Conservation (phyloP, 2,888 invertebrate species). For the Thalpophila matura region DNA sequence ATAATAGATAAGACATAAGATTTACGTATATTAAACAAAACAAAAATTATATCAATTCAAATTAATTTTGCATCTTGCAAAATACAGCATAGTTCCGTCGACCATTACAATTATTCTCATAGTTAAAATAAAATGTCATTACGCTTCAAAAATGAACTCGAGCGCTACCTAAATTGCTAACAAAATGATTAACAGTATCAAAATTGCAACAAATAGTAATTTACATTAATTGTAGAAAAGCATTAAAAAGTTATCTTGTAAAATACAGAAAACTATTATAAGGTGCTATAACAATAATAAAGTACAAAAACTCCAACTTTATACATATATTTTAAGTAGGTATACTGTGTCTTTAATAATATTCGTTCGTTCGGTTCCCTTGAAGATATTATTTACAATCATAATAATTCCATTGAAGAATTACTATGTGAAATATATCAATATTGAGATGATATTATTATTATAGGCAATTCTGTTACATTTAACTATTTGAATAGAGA, state of each 20-base stretch:
- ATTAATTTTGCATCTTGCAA: background rate
- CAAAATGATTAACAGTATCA: slow-evolving; percentile 18
- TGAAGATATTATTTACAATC: slow-evolving; percentile 63
- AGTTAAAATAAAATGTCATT: too few relatives aligned
- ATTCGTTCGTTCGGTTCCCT: slow-evolving; percentile 63
- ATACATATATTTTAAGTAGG: slow-evolving; percentile 50
- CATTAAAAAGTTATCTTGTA: slow-evolving; percentile 20
- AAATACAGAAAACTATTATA: slow-evolving; percentile 28
- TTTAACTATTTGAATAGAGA: background rate
- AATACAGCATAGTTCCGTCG: background rate
- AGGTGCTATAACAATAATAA: slow-evolving; percentile 39
- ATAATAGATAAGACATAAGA: slow-evolving; percentile 13
- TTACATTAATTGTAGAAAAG: slow-evolving; percentile 33
- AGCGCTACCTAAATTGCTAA: slow-evolving; percentile 17
- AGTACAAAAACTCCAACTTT: slow-evolving; percentile 42
- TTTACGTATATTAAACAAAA: slow-evolving; percentile 37
- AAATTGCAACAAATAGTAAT: slow-evolving; percentile 29
- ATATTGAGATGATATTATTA: slow-evolving; percentile 10
- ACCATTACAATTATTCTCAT: slow-evolving; percentile 19
- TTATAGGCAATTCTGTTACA: background rate
- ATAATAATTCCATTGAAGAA: slow-evolving; percentile 60
- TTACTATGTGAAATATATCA: slow-evolving; percentile 63
- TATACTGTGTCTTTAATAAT: slow-evolving; percentile 29
- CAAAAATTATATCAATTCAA: slow-evolving; percentile 2
- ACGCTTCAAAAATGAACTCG: slow-evolving; percentile 7